Evolutionary conservation across 1,140 invertebrate genomes (phyloP), one percentile per base, ranked within the genome.

Genomic region (Hypsibius dujardini): DNA sequence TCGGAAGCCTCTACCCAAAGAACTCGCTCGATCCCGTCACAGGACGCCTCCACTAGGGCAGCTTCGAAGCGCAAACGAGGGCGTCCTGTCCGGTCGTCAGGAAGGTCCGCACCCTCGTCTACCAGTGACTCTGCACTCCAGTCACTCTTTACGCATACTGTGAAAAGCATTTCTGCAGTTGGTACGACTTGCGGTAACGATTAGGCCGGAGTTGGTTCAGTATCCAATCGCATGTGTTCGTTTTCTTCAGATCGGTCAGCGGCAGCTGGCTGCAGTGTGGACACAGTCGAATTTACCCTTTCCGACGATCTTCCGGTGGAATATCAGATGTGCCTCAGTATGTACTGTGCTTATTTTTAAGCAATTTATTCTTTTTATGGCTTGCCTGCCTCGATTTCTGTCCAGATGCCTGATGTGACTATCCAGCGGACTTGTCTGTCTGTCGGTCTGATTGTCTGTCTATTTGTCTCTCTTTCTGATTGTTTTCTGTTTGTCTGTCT

Each of bases 1-100:
- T 28, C 28, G 28, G 50, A 56, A n/a, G 50, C 12, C 42, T 67
- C 62, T 7, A 67, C 12, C 42, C 12, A 45, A 3, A 12, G 62
- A 12, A 67, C 62, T 15, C 62, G 62, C 7, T 67, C 62, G 3
- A 67, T 67, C 45, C 62, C 62, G 3, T 56, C 50, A n/a, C 62
- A 67, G 42, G 62, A 15, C 12, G 42, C 12, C 42, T 7, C 50
- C n/a, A 7, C 62, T 3, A 12, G 62, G 12, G 12, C 12, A 15
- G 42, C 12, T 3, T 15, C 62, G 12, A 67, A 67, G 62, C 50
- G 50, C 7, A 56, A 56, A 67, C 62, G 62, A 67, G 62, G 62
- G 3, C 62, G 62, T 7, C 62, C 62, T 15, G 12, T 42, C 12
- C 12, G 45, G 45, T 45, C 12, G 42, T 12, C 42, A 7, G 7